These are phyloP conservation scores for Pipa parva DNA, from an alignment of 2,113 vertebrate genomes.

Conservation along the genomic window DNA sequence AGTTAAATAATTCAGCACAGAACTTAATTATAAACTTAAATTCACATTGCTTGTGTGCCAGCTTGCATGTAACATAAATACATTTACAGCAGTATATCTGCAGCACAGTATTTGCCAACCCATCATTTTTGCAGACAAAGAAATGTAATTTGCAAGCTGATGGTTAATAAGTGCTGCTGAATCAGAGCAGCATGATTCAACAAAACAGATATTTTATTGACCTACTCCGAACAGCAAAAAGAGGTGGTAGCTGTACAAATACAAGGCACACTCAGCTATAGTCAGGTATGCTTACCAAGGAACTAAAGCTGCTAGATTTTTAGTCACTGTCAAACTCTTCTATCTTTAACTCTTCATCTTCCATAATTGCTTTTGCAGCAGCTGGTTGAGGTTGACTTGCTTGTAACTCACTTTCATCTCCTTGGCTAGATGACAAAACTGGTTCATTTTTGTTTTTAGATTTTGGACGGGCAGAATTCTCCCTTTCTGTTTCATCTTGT, in stretches of 20 bases:
- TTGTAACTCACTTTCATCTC: conserved; percentile 59
- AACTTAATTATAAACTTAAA: conserved; percentile 20
- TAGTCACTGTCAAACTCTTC: conserved; percentile 83
- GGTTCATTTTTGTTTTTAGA: not conserved
- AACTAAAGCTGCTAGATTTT: not conserved
- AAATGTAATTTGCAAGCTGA: not conserved
- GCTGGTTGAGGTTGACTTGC: conserved; percentile 78
- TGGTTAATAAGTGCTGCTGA: not conserved
- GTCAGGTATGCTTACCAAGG: not conserved
- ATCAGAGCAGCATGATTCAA: not conserved
- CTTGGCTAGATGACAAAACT: conserved; percentile 55
- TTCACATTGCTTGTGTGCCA: conserved; percentile 18
- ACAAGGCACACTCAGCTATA: not conserved
- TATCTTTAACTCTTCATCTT: conserved; percentile 74
- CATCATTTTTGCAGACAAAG: not conserved
- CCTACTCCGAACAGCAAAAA: not conserved
- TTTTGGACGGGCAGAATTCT: not conserved
- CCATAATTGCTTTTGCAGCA: conserved; percentile 56
- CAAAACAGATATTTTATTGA: not conserved
- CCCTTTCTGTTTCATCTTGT: not conserved
- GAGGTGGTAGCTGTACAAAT: not conserved
- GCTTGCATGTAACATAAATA: not conserved
- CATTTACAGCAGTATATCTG: not conserved
- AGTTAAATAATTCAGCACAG: conserved; percentile 26
- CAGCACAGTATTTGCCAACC: not conserved